phyloP scores from a whole-genome alignment of 2,113 vertebrate species.

The Physeter macrocephalus region DNA sequence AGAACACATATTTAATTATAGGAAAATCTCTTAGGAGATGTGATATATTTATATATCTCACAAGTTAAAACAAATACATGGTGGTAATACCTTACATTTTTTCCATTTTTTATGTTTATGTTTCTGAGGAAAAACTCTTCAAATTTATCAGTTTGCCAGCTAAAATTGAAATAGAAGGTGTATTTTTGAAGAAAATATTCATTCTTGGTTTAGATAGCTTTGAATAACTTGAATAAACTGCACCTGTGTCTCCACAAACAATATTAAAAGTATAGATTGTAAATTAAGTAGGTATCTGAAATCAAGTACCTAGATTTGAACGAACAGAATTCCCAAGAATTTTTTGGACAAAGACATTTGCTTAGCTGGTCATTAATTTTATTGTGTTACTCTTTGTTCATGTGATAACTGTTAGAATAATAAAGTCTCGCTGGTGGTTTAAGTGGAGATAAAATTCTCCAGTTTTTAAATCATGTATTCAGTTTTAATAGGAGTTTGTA shows the following conservation, averaged over 20 bases:
- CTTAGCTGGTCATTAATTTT: conserved; percentile 33
- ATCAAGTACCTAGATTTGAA: conserved; percentile 17
- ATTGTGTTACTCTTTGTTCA: neutral
- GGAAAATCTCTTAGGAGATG: conserved; percentile 14
- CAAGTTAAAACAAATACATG: conserved; percentile 34
- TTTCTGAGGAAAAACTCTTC: conserved; percentile 29
- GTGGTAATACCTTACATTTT: neutral
- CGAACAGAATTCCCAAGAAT: neutral
- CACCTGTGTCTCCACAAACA: conserved; percentile 8
- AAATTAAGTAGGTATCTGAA: conserved; percentile 13
- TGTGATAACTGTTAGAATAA: conserved; percentile 34
- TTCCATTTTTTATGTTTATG: neutral
- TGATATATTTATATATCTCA: neutral
- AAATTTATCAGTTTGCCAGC: neutral
- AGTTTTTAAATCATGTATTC: conserved; percentile 33
- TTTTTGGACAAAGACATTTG: conserved; percentile 19
- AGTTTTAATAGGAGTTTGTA: conserved; percentile 18
- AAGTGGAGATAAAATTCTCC: conserved; percentile 42
- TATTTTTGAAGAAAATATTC: conserved; percentile 32
- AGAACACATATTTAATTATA: conserved; percentile 37
- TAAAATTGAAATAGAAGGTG: neutral
- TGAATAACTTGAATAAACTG: conserved; percentile 40
- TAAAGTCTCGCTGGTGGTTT: conserved; percentile 25
- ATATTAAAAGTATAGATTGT: neutral
- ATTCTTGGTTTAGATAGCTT: conserved; percentile 22